phyloP scores from a whole-genome alignment of 2,888 invertebrate genomes.

The Drosophila emarginata region DNA sequence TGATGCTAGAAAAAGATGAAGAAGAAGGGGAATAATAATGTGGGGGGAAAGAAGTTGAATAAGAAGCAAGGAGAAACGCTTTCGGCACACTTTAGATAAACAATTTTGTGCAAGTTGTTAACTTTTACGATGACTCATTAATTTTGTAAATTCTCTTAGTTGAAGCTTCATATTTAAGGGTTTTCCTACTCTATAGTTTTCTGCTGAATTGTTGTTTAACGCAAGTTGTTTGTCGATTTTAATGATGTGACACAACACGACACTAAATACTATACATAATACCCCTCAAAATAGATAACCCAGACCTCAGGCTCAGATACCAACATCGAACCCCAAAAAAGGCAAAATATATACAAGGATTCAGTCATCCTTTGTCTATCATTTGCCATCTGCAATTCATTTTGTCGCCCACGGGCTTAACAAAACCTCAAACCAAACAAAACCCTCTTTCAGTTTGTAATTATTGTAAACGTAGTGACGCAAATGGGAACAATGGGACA shows the following conservation, averaged over 20 bases:
- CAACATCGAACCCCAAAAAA: not conserved
- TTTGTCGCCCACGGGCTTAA: not conserved
- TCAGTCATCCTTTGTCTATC: constrained; percentile 4
- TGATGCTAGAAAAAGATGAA: constrained; percentile 42
- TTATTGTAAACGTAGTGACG: not conserved
- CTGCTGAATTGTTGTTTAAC: constrained; percentile 64
- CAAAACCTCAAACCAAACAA: constrained; percentile 8
- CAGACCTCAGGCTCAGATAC: no score
- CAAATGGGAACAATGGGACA: not conserved
- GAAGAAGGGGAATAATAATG: no score
- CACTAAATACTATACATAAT: constrained; percentile 38
- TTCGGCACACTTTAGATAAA: constrained; percentile 70
- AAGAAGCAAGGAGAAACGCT: constrained; percentile 29
- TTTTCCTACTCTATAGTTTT: constrained; percentile 28
- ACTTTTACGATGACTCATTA: constrained; percentile 78
- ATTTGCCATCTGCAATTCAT: not conserved
- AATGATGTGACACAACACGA: constrained; percentile 39
- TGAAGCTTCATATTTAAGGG: constrained; percentile 20
- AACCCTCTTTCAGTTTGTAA: not conserved
- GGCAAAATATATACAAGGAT: no score
- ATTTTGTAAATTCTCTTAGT: constrained; percentile 55
- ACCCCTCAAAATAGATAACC: not conserved
- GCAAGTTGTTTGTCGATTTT: constrained; percentile 55
- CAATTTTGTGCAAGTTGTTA: constrained; percentile 75
- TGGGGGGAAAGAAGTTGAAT: not conserved